Conservation (phyloP, 2,797 vertebrate genomes). For the Hoplostethus mediterraneus region DNA sequence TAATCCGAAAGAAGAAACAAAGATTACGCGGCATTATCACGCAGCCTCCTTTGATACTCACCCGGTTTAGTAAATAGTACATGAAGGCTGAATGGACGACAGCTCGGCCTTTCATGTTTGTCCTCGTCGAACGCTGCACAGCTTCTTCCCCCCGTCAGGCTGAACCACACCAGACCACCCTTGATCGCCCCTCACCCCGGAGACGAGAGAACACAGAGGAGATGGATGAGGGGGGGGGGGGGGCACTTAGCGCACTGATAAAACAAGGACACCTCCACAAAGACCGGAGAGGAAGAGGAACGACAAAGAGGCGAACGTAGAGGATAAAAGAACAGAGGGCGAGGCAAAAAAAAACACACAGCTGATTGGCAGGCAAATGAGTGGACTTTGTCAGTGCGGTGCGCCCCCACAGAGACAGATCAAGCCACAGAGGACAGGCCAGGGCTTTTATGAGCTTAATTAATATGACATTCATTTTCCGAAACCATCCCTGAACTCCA, state of each 20-base stretch:
- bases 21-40: slow-evolving; percentile 44
- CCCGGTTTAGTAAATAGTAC: slow-evolving; percentile 34
- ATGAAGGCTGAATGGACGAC: slow-evolving; percentile 32
- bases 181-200: too few species aligned
- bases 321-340: slow-evolving; percentile 5
- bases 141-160: slow-evolving; percentile 21
- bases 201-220: too few species aligned
- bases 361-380: slow-evolving; percentile 59
- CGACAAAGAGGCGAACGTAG: slow-evolving; percentile 18
- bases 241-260: neutral
- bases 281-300: slow-evolving; percentile 8
- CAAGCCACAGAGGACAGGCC: slow-evolving; percentile 44
- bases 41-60: slow-evolving; percentile 21
- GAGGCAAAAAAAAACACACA: slow-evolving; percentile 1
- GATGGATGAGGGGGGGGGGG: too few species aligned
- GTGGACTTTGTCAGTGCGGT: slow-evolving; percentile 40
- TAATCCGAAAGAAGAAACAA: slow-evolving; percentile 22
- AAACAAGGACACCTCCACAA: slow-evolving; percentile 1
- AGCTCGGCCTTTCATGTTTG: slow-evolving; percentile 42
- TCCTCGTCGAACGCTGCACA: slow-evolving; percentile 9
- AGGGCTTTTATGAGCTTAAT: slow-evolving; percentile 65
- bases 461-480: slow-evolving; percentile 68
- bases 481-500: slow-evolving; percentile 59
- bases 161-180: neutral
- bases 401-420: slow-evolving; percentile 41